A percentile compares a stretch with the other conserved stretches of the same genome.
Evolutionary conservation across 2,113 vertebrate genomes (phyloP).

Genomic region (Eira barbara): DNA sequence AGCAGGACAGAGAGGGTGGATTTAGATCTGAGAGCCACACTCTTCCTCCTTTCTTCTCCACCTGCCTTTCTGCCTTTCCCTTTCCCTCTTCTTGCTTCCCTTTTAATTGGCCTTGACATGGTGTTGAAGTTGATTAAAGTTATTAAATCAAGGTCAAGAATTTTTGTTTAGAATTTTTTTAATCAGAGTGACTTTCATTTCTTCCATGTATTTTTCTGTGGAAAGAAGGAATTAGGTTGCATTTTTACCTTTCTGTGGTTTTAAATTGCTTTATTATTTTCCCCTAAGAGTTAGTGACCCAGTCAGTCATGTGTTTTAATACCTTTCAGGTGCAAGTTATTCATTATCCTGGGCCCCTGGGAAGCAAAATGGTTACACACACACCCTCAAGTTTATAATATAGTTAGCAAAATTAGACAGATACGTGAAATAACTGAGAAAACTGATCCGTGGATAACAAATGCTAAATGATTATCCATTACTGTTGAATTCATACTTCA

Average conservation of each 20-base stretch:
- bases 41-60: neutral
- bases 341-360: neutral
- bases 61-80: neutral
- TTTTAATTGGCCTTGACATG: neutral
- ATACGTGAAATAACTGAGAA: neutral
- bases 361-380: neutral
- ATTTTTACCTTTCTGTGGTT: conserved; percentile 40
- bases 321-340: neutral
- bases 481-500: neutral
- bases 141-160: neutral
- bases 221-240: conserved; percentile 13
- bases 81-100: neutral
- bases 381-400: neutral
- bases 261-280: conserved; percentile 45
- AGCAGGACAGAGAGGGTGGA: neutral
- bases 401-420: neutral
- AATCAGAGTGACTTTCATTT: neutral
- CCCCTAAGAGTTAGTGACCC: conserved; percentile 14
- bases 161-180: neutral
- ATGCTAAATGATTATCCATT: neutral
- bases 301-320: neutral
- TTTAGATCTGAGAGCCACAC: neutral
- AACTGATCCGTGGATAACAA: neutral
- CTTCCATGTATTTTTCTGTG: neutral
- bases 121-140: neutral